Percentiles rank a stretch among this genome's conserved stretches.
Conservation (phyloP, 2,797 vertebrate genomes). For the Micrastur ruficollis region DNA sequence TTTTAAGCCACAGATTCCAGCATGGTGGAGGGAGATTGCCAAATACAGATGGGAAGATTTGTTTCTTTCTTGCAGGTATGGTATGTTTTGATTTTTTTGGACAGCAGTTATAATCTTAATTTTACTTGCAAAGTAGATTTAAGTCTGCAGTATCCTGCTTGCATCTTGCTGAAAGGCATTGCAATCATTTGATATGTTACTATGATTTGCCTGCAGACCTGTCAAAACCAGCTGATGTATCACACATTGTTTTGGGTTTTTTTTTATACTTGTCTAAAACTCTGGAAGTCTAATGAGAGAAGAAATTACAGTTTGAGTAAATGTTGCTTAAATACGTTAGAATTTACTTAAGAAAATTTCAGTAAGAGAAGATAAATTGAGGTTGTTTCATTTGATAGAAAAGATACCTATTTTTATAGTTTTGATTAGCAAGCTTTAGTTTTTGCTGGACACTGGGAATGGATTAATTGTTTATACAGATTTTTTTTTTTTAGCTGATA, state of each 20-base stretch:
- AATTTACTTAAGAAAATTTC: neutral
- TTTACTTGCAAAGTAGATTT: neutral
- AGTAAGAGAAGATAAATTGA: neutral
- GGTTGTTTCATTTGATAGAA: neutral
- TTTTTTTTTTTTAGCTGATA: neutral
- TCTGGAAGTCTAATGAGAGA: neutral
- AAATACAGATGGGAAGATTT: conserved; percentile 98
- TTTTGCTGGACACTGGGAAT: neutral
- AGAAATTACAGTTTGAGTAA: neutral
- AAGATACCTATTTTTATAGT: neutral
- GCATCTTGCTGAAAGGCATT: neutral
- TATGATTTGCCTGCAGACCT: neutral
- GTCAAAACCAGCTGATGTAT: neutral
- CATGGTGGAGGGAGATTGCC: conserved; percentile 92
- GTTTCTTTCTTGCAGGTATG: conserved; percentile 96
- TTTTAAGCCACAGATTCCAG: conserved; percentile 87
- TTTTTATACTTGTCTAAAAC: neutral
- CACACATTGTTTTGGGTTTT: neutral
- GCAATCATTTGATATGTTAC: neutral
- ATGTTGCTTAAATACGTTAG: neutral
- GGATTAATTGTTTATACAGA: neutral
- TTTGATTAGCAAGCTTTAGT: neutral
- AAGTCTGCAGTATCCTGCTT: neutral
- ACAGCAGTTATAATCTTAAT: neutral
- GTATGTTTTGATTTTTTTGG: neutral